Evolutionary conservation across 1,140 invertebrate species (phyloP), one percentile per base, ranked within the genome.

Genomic region (Spodoptera frugiperda): DNA sequence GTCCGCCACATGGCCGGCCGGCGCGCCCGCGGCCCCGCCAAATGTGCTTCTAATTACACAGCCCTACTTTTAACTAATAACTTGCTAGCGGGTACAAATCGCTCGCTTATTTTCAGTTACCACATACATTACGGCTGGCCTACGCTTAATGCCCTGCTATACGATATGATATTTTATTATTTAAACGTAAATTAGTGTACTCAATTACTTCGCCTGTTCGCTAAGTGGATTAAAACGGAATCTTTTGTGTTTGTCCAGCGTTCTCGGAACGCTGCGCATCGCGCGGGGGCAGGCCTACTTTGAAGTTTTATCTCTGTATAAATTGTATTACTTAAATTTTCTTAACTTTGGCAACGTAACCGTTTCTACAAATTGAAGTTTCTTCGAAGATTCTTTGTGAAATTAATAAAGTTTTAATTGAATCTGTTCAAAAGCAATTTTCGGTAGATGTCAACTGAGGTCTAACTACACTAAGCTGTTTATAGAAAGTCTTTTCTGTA

Each of bases 401-500:
- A 91, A 93, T 93, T 90, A 92, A 92, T 92, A 90, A 93, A 93
- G 83, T 93, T 93, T 93, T 91, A 93, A 93, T 93, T 93, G 90
- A 91, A 92, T 87, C 80, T 84, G 86, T 82, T 78, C 79, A 82
- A 87, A 85, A 91, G 84, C 84, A 87, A 88, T 90, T 89, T 89
- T 87, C 68, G 76, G 76, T 76, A 63, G 81, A 85, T 87, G 85
- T 88, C 85, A 88, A 82, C 77, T 82, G 81, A 61, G 79, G 81
- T 84, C 68, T 83, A 73, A 83, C 79, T 75, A 39, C 33, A 39
- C 33, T 39, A 78, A 55, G 33, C 10, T 54, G 49, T 46, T 76
- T 63, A 14, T 76, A 70, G 15, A 70, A 75, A 71, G 55, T 55
- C 21, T 68, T 67, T 51, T 19, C n/a, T 71, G 77, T 80, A 79